Evolutionary conservation across 2,888 invertebrate species (phyloP).

Genomic region (Cyclophora albipunctata): DNA sequence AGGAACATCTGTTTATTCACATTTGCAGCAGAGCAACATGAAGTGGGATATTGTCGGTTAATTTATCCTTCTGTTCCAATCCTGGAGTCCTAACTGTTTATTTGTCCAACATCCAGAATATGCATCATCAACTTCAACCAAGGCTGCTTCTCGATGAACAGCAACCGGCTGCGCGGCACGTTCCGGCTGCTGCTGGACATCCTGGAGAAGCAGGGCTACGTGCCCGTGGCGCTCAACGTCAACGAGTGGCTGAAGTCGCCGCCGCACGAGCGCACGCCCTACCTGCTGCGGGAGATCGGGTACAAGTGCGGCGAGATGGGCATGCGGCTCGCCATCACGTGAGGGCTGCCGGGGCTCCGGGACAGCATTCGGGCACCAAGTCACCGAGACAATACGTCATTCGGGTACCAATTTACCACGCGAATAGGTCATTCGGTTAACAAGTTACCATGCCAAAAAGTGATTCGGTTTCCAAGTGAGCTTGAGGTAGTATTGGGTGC

Average conservation of each 20-base stretch:
- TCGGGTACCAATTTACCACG: no score
- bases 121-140: conserved; percentile 71
- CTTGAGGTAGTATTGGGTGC: no score
- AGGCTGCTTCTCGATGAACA: conserved; percentile 76
- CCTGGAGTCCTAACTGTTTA: no score
- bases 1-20: no score
- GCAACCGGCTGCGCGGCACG: conserved; percentile 68
- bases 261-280: conserved; percentile 77
- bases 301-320: conserved; percentile 68
- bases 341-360: conserved; percentile 14
- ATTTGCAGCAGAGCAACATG: no score
- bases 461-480: conserved; percentile 1
- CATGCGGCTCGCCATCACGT: conserved; percentile 46
- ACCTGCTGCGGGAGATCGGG: conserved; percentile 72
- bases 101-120: conserved; percentile 56
- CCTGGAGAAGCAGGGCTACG: conserved; percentile 73
- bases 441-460: background rate
- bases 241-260: conserved; percentile 70
- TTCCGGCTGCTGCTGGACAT: conserved; percentile 70
- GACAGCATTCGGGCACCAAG: no score
- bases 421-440: no score
- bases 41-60: no score
- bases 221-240: conserved; percentile 71
- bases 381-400: no score
- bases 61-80: no score